phyloP scores from a whole-genome alignment of 2,113 vertebrate genomes.

The Protobothrops mucrosquamatus region DNA sequence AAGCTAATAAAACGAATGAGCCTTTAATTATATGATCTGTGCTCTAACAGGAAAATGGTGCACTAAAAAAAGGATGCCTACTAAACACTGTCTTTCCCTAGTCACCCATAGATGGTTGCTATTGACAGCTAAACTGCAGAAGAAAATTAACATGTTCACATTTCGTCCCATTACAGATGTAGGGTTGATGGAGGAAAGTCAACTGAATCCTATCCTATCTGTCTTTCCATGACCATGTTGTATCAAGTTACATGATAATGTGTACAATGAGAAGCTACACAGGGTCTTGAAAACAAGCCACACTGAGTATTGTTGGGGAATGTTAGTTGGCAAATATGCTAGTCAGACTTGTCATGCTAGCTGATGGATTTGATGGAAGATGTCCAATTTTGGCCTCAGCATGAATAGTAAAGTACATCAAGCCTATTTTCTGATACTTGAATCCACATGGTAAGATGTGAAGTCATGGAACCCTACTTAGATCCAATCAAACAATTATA shows the following conservation, averaged over 20 bases:
- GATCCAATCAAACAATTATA: not conserved
- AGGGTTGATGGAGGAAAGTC: not conserved
- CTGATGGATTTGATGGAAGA: not conserved
- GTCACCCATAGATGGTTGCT: not conserved
- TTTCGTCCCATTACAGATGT: not conserved
- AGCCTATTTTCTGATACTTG: not conserved
- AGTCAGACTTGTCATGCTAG: not conserved
- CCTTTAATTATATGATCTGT: constrained; percentile 41
- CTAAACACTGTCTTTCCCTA: constrained; percentile 22
- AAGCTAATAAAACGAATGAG: constrained; percentile 48
- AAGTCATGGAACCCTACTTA: not conserved
- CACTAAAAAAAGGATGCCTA: constrained; percentile 47
- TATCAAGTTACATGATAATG: not conserved
- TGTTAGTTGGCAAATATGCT: not conserved
- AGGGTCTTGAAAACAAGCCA: not conserved
- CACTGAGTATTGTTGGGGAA: not conserved
- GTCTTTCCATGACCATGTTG: not conserved
- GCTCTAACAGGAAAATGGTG: constrained; percentile 46
- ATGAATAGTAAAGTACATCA: not conserved
- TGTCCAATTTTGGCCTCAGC: not conserved
- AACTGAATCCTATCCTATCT: not conserved
- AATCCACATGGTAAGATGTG: not conserved
- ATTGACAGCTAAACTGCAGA: not conserved
- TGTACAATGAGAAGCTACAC: not conserved
- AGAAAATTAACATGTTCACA: not conserved